Percentiles rank a stretch among this genome's conserved stretches.
phyloP scores from a whole-genome alignment of 1,140 invertebrate genomes.

The Rhagoletis zephyria region DNA sequence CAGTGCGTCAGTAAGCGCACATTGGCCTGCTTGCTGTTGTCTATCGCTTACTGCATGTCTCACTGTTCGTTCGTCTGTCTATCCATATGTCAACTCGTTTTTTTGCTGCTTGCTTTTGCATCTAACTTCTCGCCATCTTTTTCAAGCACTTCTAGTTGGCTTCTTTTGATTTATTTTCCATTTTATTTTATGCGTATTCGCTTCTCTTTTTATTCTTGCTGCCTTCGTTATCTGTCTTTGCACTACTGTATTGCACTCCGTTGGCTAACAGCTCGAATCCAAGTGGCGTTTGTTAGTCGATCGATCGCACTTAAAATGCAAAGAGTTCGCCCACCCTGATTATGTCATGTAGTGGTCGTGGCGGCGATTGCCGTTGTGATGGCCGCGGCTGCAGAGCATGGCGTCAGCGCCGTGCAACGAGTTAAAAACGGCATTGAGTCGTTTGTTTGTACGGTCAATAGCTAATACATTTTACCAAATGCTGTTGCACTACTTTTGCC shows the following conservation, averaged over 20 bases:
- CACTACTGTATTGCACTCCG: neutral
- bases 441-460: slow-evolving; percentile 44
- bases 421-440: slow-evolving; percentile 15
- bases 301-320: neutral
- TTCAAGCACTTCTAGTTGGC: neutral
- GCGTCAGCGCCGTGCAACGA: neutral
- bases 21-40: slow-evolving; percentile 17
- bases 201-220: neutral
- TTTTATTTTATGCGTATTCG: neutral
- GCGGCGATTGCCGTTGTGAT: neutral
- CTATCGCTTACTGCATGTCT: neutral
- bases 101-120: neutral
- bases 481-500: slow-evolving; percentile 25
- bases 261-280: neutral
- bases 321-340: slow-evolving; percentile 50
- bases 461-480: slow-evolving; percentile 9
- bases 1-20: slow-evolving; percentile 3
- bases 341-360: slow-evolving; percentile 32
- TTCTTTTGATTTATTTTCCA: slow-evolving; percentile 28
- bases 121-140: slow-evolving; percentile 24
- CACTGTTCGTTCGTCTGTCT: neutral
- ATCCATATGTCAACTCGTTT: slow-evolving; percentile 8
- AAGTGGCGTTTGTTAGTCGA: neutral
- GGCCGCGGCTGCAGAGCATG: neutral
- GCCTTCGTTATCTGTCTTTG: neutral